These are phyloP conservation scores for Agrenia bidenticulata DNA, from an alignment of 2,888 invertebrate genomes.

Conservation along the genomic window DNA sequence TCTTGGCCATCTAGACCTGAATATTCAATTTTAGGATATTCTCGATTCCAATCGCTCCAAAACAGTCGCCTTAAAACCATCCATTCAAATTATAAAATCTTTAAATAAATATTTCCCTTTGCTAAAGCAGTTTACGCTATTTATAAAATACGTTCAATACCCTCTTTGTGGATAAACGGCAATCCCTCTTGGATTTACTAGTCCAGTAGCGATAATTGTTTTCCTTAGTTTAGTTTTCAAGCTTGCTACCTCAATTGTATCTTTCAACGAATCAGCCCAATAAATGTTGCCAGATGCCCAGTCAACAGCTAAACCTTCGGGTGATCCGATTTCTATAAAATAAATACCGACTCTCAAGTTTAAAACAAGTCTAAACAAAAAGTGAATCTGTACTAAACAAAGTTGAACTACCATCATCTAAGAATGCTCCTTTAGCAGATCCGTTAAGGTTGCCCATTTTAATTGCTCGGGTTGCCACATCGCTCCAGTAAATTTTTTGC, in stretches of 20 bases:
- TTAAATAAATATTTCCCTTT: conserved; percentile 48
- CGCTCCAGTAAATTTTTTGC: conserved; percentile 89
- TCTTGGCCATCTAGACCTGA: conserved; percentile 90
- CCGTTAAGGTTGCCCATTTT: conserved; percentile 77
- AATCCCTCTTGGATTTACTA: conserved; percentile 91
- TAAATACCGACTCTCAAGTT: background rate
- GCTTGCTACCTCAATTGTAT: conserved; percentile 86
- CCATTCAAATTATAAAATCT: no score
- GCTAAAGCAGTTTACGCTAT: background rate
- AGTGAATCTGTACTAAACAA: background rate
- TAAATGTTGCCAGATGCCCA: conserved; percentile 90
- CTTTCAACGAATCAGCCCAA: conserved; percentile 91
- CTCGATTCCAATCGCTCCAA: conserved; percentile 97
- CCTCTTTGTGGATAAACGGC: conserved; percentile 87
- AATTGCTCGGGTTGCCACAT: conserved; percentile 77
- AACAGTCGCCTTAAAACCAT: conserved; percentile 93
- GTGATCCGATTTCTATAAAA: conserved; percentile 72
- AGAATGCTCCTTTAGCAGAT: conserved; percentile 65
- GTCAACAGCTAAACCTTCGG: conserved; percentile 92
- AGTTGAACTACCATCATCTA: conserved; percentile 64
- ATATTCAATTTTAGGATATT: conserved; percentile 87
- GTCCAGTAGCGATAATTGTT: conserved; percentile 71
- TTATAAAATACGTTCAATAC: conserved; percentile 58
- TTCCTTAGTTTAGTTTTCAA: conserved; percentile 74
- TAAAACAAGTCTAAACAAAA: background rate